Evolutionary conservation across 2,888 invertebrate genomes (phyloP).

Genomic region (Orchesella flavescens): DNA sequence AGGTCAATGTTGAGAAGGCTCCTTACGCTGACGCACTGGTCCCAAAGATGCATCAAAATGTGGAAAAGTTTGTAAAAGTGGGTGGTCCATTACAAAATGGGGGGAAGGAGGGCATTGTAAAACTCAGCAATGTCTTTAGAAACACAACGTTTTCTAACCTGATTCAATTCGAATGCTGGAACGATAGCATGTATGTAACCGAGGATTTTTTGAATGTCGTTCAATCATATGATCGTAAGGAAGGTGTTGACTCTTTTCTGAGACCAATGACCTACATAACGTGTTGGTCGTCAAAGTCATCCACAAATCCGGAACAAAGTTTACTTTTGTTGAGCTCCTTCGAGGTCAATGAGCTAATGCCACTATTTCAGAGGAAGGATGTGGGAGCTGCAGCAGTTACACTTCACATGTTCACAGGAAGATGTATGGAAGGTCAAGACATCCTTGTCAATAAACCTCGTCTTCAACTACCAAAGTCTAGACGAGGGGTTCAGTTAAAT

Average conservation of each 20-base stretch:
- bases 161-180: neutral
- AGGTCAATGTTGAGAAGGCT: constrained; percentile 4
- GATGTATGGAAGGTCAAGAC: constrained; percentile 17
- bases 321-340: constrained; percentile 11
- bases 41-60: constrained; percentile 11
- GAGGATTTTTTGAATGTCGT: neutral
- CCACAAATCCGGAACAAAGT: too few relatives aligned
- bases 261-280: neutral
- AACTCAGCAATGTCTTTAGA: neutral
- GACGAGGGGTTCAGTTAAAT: neutral
- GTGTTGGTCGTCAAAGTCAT: neutral
- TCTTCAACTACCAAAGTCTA: neutral
- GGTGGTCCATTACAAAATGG: neutral
- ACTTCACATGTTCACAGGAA: constrained; percentile 32
- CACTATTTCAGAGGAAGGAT: neutral
- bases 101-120: neutral
- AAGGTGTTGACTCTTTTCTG: neutral
- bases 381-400: too few relatives aligned
- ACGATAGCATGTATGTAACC: neutral
- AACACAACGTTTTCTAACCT: neutral
- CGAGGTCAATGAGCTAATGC: constrained; percentile 17
- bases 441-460: neutral
- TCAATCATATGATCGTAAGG: neutral
- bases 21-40: neutral
- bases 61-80: constrained; percentile 23